phyloP scores from a whole-genome alignment of 2,113 vertebrate genomes.

The Ophthalmolycus amberensis region DNA sequence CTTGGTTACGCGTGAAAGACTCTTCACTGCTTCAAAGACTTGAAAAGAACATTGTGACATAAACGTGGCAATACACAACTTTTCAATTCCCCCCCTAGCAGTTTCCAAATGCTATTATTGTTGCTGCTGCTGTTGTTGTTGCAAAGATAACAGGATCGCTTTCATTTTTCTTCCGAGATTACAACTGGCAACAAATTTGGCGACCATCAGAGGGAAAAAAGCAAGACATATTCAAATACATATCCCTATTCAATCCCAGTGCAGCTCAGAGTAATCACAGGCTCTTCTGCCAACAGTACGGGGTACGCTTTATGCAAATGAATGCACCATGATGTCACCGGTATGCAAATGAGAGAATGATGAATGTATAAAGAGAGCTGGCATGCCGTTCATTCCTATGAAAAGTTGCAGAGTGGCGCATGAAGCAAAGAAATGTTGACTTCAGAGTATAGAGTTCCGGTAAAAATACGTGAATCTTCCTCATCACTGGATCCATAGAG shows the following conservation, averaged over 20 bases:
- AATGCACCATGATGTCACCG: not conserved
- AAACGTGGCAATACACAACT: not conserved
- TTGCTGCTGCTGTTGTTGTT: too few relatives aligned
- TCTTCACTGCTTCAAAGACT: not conserved
- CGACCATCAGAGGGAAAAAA: not conserved
- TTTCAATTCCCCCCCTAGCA: not conserved
- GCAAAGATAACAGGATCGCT: not conserved
- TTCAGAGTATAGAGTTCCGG: not conserved
- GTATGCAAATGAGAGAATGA: not conserved
- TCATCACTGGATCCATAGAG: too few relatives aligned
- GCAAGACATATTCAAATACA: not conserved
- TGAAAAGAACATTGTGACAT: conserved; percentile 26
- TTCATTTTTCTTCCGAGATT: not conserved
- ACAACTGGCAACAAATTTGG: not conserved
- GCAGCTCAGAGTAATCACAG: not conserved
- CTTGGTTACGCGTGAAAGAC: conserved; percentile 25
- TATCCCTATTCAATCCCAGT: not conserved
- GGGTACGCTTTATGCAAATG: not conserved
- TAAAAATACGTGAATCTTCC: too few relatives aligned
- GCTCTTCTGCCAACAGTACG: too few relatives aligned
- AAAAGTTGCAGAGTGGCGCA: not conserved
- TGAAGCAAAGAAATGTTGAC: not conserved
- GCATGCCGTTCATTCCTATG: not conserved
- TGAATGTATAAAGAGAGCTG: not conserved
- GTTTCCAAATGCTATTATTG: not conserved